Conservation (phyloP, 2,888 invertebrate genomes). For the Temnothorax rugatulus region DNA sequence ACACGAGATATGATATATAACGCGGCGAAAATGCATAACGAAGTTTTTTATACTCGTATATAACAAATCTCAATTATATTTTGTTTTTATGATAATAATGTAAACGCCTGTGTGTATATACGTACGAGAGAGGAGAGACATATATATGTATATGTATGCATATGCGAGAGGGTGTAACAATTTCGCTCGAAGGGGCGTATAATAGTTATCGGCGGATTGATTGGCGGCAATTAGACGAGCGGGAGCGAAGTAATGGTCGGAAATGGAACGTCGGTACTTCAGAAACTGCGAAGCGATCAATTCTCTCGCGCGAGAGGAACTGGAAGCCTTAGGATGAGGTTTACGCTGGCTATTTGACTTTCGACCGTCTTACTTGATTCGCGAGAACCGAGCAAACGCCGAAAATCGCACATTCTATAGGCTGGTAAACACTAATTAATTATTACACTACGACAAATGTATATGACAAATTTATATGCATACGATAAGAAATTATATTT, state of each 20-base stretch:
- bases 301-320: slow-evolving; percentile 67
- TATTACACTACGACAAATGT: slow-evolving; percentile 72
- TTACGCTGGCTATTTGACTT: slow-evolving; percentile 74
- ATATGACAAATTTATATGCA: slow-evolving; percentile 73
- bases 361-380: slow-evolving; percentile 65
- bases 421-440: slow-evolving; percentile 77
- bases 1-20: slow-evolving; percentile 54
- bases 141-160: slow-evolving; percentile 52
- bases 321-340: slow-evolving; percentile 73
- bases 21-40: slow-evolving; percentile 73
- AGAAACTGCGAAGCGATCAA: slow-evolving; percentile 62
- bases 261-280: slow-evolving; percentile 48
- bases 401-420: slow-evolving; percentile 70
- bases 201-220: slow-evolving; percentile 50
- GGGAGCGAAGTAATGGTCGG: slow-evolving; percentile 33
- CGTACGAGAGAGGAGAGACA: slow-evolving; percentile 37
- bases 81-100: slow-evolving; percentile 77
- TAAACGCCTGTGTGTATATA: slow-evolving; percentile 54
- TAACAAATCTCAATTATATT: slow-evolving; percentile 81
- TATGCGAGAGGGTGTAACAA: slow-evolving; percentile 49
- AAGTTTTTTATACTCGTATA: slow-evolving; percentile 84
- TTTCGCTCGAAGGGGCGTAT: slow-evolving; percentile 46
- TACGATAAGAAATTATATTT: slow-evolving; percentile 78
- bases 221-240: slow-evolving; percentile 38
- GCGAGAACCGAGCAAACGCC: slow-evolving; percentile 62